Evolutionary conservation across 1,140 invertebrate genomes (phyloP), one percentile per base, ranked within the genome.

Genomic region (Drosophila mauritiana): DNA sequence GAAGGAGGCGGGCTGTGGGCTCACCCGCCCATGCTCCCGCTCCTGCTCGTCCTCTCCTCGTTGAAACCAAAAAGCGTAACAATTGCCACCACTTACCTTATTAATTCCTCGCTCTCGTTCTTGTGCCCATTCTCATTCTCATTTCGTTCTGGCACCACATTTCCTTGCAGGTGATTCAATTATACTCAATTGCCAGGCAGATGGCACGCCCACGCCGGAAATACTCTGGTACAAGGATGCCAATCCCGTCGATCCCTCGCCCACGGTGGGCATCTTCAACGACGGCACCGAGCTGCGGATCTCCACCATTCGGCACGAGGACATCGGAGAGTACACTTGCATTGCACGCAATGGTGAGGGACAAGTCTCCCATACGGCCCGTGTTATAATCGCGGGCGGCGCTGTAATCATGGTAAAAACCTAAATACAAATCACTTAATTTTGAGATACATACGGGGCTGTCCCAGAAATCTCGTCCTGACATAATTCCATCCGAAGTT

Each of bases 281-380:
- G 96, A 98, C 92, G 97, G 97, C 73, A 98, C 97, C 25, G 97
- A 98, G 92, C 94, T 98, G 55, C 95, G 97, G 82, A 98, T 99
- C 91, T 96, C 96, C 72, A 97, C 96, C 91, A 96, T 99, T 83
- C 95, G 97, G 76, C 96, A 96, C 92, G 96, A 97, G 82, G 98
- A 99, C 92, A 98, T 98, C 74, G 98, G 98, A 15, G 97, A 98
- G 93, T 99, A 99, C 92, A 97, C 96, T 57, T 99, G 98, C 93
- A 97, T 97, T 79, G 98, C 98, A 70, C 94, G 96, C 67, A 99
- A 99, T 93, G 96, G 97, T 73, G 97, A 99, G 93, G 98, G 98
- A 27, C 97, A 97, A 93, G 97, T 98, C 69, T 97, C 97, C 86
- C 97, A 98, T 92, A 98, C 97, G 36, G 97, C 98, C 52, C 95